A percentile compares a stretch with the other conserved stretches of the same genome.
phyloP scores from a whole-genome alignment of 2,888 invertebrate species.

The Temnothorax unifasciatus region DNA sequence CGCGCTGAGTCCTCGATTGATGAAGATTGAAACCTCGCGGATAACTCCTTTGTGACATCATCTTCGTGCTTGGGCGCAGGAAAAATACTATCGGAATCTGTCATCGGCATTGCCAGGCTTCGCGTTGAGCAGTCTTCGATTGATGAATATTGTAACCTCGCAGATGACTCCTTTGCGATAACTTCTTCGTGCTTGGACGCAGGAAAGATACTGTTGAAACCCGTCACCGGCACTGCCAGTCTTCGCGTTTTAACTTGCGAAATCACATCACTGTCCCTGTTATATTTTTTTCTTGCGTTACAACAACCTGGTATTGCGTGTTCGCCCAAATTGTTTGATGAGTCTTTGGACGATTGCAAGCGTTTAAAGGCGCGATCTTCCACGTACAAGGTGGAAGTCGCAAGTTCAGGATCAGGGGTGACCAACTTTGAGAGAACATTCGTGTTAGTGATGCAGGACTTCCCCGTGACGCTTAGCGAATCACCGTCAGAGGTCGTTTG shows the following conservation, averaged over 20 bases:
- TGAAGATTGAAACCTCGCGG: neutral
- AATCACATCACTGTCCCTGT: neutral
- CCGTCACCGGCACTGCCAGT: conserved; percentile 31
- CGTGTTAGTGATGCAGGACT: neutral
- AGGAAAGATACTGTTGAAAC: conserved; percentile 32
- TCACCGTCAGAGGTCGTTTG: neutral
- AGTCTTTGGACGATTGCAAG: neutral
- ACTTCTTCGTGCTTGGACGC: conserved; percentile 27
- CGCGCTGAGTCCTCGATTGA: neutral
- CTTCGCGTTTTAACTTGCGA: conserved; percentile 27
- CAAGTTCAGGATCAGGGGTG: neutral
- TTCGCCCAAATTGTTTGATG: neutral
- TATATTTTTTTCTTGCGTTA: neutral
- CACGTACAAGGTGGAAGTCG: neutral
- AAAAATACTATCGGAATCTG: conserved; percentile 26
- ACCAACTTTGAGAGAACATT: neutral
- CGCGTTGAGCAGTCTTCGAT: neutral
- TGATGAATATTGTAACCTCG: neutral
- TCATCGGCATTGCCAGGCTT: conserved; percentile 22
- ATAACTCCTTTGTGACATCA: neutral
- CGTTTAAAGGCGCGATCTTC: neutral
- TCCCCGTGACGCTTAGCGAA: neutral
- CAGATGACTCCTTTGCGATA: neutral
- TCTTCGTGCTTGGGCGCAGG: conserved; percentile 36
- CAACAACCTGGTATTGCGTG: neutral